Evolutionary conservation across 2,797 vertebrate species (phyloP), one percentile per base, ranked within the genome.

Genomic region (Gymnothorax reevesii): DNA sequence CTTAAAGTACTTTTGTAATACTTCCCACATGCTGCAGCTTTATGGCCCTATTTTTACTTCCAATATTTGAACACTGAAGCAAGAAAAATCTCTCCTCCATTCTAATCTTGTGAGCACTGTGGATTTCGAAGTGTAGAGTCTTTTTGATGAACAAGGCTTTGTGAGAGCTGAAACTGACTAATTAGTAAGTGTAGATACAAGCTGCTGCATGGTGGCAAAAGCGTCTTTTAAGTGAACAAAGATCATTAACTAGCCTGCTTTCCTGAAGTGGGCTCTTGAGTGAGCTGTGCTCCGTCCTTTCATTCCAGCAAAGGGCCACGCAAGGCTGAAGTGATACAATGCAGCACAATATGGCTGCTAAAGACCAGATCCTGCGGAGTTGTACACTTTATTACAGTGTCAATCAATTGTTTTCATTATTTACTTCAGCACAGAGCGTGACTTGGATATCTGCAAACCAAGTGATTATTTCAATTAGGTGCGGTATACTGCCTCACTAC

Each of bases 221-320:
- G n/a, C 49, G 4, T n/a, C 75, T 79, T 79, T 79, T 17, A 79
- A 79, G 75, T 79, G 75, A 79, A 52, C 5, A 1, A 15, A 33
- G 42, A 77, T 77, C 73, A 77, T 77, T 77, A 77, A 55, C 75
- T 9, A 55, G 75, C 75, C 75, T 9, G 75, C 17, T 52, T 22
- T 42, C n/a, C 75, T 79, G 75, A 20, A 79, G 75, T 79, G 75
- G 49, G 49, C 49, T 5, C 49, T 79, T 79, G 75, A 79, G 54
- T 42, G 49, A 42, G 75, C 75, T 22, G 75, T 49, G 15, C n/a
- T 79, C 49, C 10, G 22, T 79, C 75, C 75, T 79, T 79, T 79
- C 75, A n/a, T 79, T 79, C 49, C n/a, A 52, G 49, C 17, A 79
- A 52, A 79, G 75, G 49, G 49, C 52, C 75, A n/a, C 7, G 13